These are phyloP conservation scores for Eolophus roseicapilla DNA, from an alignment of 2,113 vertebrate species.

Conservation along the genomic window DNA sequence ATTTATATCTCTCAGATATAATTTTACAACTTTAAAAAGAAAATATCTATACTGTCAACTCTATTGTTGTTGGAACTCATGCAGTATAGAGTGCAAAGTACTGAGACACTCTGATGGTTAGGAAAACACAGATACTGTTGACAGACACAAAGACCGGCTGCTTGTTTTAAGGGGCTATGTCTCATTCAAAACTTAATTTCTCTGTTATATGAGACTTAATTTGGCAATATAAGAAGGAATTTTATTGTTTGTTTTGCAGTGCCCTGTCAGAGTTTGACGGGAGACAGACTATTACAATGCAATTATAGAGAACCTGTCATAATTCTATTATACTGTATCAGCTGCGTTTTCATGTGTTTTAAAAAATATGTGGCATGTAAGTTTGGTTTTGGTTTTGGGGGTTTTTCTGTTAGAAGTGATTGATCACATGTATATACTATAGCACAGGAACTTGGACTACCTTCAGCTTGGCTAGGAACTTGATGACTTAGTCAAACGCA, in stretches of 20 bases:
- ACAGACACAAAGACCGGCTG: background rate
- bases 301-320: background rate
- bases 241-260: background rate
- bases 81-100: background rate
- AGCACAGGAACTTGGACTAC: background rate
- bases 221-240: background rate
- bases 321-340: background rate
- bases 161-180: background rate
- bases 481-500: background rate
- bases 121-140: background rate
- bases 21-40: background rate
- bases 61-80: background rate
- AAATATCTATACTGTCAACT: background rate
- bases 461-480: background rate
- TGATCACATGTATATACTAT: background rate
- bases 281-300: background rate
- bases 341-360: background rate
- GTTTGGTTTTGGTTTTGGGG: background rate
- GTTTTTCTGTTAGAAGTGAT: background rate
- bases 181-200: background rate
- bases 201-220: background rate
- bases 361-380: background rate
- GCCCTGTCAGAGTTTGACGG: background rate
- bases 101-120: background rate
- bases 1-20: background rate